Evolutionary conservation across 2,797 vertebrate genomes (phyloP), one percentile per base, ranked within the genome.

Genomic region (Garrulus glandarius): DNA sequence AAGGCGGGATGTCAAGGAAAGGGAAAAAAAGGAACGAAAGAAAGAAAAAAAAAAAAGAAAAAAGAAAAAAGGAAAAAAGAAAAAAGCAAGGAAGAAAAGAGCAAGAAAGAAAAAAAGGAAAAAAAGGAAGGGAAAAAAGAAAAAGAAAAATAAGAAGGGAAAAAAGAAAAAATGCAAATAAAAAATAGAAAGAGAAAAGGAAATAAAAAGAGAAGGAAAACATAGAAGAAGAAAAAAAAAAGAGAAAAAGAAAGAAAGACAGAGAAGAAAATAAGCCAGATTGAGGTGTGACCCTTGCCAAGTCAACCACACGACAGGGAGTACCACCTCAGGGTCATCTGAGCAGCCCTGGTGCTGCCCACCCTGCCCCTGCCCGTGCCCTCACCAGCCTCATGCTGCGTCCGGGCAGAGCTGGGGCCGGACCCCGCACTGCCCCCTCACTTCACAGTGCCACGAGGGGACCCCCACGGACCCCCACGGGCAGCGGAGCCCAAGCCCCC

Each of bases 21-120:
- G 13, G 13, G 16, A 10, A 18, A 30, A 32, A 39, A 27, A 34
- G 1, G 21, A n/a, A 14, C 16, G 6, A 20, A 34, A 10, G 10
- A 14, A 27, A 11, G 9, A 8, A 5, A 18, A 29, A 11, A 3
- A 21, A 18, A 8, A 1, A 19, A 5, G 3, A 2, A 22, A 27
- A 15, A 6, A 7, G 4, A 2, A 11, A 4, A 10, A 6, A 7
- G 3, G 9, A 26, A 26, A 15, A 29, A 4, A 10, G 0, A 1
- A 5, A 12, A 22, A 13, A 10, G 3, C 6, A 11, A 20, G 11
- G 2, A 7, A 8, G 5, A 10, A 2, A 6, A 37, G 15, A 17
- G 16, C 3, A 26, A 57, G 11, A 1, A 30, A 19, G 10, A 39
- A 39, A 5, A 6, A 5, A 5, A 8, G 4, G 4, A 5, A 4